Conservation (phyloP, 2,113 vertebrate genomes). For the Hippolais icterina region DNA sequence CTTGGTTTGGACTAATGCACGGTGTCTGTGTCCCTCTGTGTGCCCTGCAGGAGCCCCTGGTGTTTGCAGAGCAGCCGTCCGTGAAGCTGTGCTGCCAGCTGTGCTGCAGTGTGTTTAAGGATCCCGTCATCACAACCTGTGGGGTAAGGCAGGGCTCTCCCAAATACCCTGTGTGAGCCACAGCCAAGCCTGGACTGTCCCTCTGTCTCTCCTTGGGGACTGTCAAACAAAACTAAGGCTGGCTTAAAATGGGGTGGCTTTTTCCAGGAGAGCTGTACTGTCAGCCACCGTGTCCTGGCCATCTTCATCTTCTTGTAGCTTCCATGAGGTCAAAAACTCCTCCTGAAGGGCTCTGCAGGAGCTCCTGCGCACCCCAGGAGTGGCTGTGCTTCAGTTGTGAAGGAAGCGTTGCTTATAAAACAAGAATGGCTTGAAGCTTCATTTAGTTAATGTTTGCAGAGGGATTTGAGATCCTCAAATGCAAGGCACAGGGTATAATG, state of each 20-base stretch:
- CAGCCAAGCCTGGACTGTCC: neutral
- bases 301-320: neutral
- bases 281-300: neutral
- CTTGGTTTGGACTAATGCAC: neutral
- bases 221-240: neutral
- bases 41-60: constrained; percentile 87
- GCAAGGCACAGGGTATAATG: neutral
- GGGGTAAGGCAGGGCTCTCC: constrained; percentile 80
- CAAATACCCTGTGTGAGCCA: neutral
- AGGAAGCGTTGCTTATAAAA: neutral
- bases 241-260: neutral
- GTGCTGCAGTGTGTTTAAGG: constrained; percentile 95
- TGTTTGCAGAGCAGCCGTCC: constrained; percentile 95
- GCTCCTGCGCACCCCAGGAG: neutral
- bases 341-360: neutral
- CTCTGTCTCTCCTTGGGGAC: neutral
- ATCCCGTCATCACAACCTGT: constrained; percentile 98
- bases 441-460: constrained; percentile 37
- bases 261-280: neutral
- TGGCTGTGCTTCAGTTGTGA: neutral
- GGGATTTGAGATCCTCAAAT: constrained; percentile 32
- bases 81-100: constrained; percentile 98
- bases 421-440: constrained; percentile 10
- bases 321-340: neutral
- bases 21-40: neutral